Evolutionary conservation across 1,140 invertebrate genomes (phyloP).

Genomic region (Drosophila littoralis): DNA sequence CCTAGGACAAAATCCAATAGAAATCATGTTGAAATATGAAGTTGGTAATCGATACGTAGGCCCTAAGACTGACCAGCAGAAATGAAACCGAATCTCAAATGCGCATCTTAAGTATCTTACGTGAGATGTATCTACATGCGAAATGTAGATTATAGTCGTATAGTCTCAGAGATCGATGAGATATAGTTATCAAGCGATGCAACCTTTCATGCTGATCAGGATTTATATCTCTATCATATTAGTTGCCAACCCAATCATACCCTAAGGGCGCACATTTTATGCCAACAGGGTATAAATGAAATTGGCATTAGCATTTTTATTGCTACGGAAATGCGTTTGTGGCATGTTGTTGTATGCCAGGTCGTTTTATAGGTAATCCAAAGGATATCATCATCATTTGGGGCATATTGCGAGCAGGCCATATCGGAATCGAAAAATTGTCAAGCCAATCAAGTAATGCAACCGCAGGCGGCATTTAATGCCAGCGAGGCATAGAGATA

Average conservation of each 20-base stretch:
- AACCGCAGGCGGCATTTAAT: conserved; percentile 13
- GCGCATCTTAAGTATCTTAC: too few species aligned
- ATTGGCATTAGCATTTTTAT: conserved; percentile 40
- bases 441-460: conserved; percentile 43
- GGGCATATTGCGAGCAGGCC: conserved; percentile 6
- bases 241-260: background rate
- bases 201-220: background rate
- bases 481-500: background rate
- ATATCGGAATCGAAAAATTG: conserved; percentile 43
- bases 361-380: background rate
- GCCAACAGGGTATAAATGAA: conserved; percentile 15
- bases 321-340: conserved; percentile 6
- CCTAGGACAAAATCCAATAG: too few species aligned
- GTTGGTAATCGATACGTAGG: too few species aligned
- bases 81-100: too few species aligned
- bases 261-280: background rate
- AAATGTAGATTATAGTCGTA: too few species aligned
- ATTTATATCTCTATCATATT: background rate
- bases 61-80: too few species aligned
- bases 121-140: too few species aligned
- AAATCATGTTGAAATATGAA: too few species aligned
- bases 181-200: too few species aligned
- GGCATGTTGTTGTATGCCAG: background rate
- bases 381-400: conserved; percentile 10
- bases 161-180: background rate